Base-by-base conservation (phyloP, 2,113 vertebrate species). In the Eulacestoma nigropectus region DNA sequence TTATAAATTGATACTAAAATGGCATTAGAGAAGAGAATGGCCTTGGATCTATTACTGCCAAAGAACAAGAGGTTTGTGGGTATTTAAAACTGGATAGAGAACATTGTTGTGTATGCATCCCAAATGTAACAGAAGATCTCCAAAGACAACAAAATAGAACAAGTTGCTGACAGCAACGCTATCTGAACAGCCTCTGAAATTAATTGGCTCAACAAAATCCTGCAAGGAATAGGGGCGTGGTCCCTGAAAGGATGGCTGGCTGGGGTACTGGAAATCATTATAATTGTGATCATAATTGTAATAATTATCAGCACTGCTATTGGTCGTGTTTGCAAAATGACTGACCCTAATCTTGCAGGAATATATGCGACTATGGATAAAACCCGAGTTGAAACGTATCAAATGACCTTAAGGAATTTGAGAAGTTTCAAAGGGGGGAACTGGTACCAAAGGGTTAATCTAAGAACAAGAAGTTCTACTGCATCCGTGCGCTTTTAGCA, bases 241-340 rank as follows among this genome's bases (percentile, higher is more conserved):
- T 33, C 14, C 11, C 17, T 68, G 46, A 37, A 37, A 68, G 14
- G 18, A 37, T 37, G 44, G 11, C 46, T 44, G 46, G 27, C 46
- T 37, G 22, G 35, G 7, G 7, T 11, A 33, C 37, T 44, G 46
- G 17, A 59, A 77, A 77, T 11, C 37, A 52, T 26, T 44, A 27
- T 14, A 77, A 77, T 10, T 17, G 32, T 27, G 44, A 23, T 59
- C n/a, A 44, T 59, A 59, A 44, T 15, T 27, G 13, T 18, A 44
- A 35, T 22, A 42, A 50, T 22, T 42, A 25, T 22, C 44, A 44
- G 9, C 13, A 44, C 27, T 59, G 37, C 33, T 52, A 22, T 5
- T 59, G 21, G 6, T 37, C 0, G 0, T 42, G 32, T 86, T 44
- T 4, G 8, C 21, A 27, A 50, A 86, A 42, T 9, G 32, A 50